A percentile compares a stretch with the other conserved stretches of the same genome.
Evolutionary conservation across 64 coral and sea anemone species (phyloP).

Genomic region (Pachyseris speciosa): DNA sequence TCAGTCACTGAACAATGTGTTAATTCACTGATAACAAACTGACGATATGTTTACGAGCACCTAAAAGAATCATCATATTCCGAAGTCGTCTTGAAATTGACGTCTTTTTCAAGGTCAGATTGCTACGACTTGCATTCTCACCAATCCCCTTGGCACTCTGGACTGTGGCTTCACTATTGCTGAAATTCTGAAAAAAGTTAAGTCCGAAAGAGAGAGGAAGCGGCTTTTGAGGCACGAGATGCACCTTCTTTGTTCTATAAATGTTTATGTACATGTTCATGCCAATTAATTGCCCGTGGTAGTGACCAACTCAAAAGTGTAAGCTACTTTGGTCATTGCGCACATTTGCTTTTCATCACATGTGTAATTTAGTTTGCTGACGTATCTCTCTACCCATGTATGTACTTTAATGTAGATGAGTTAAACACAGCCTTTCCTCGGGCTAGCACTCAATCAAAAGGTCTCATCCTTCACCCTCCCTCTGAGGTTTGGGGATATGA

Average conservation of each 20-base stretch:
- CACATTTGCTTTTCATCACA: too few relatives aligned
- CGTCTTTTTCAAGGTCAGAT: neutral
- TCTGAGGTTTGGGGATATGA: neutral
- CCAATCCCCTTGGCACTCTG: neutral
- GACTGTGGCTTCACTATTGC: conserved; percentile 15
- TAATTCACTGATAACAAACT: neutral
- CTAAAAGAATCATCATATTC: neutral
- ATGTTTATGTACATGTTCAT: too few relatives aligned
- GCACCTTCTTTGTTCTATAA: too few relatives aligned
- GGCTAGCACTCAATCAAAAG: neutral
- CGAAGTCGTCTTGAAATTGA: neutral
- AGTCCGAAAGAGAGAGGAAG: neutral
- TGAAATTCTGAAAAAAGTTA: conserved; percentile 33
- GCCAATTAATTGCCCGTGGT: too few relatives aligned
- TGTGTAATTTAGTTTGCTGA: too few relatives aligned
- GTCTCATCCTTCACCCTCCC: neutral
- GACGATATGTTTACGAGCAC: neutral
- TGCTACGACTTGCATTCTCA: conserved; percentile 22
- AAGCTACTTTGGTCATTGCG: too few relatives aligned
- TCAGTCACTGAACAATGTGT: neutral
- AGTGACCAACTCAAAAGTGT: too few relatives aligned
- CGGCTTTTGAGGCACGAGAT: neutral
- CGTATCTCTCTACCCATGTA: too few relatives aligned
- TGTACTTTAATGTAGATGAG: too few relatives aligned
- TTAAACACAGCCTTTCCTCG: conserved; percentile 1